Percentiles rank a stretch among this genome's conserved stretches.
Conservation (phyloP, 2,888 invertebrate species). For the Cantharis nigra region DNA sequence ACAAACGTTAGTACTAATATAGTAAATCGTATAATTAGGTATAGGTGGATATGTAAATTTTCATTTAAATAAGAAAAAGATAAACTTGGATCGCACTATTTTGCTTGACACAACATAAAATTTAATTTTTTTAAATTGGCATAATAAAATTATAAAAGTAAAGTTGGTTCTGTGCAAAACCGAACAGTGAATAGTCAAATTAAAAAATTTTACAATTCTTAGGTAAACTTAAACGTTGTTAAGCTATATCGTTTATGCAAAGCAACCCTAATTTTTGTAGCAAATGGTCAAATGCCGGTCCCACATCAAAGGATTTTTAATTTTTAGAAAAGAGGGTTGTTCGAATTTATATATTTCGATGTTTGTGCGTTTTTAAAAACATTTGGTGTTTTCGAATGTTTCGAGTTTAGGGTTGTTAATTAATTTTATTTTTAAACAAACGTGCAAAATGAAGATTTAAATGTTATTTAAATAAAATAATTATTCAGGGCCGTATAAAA, state of each 20-base stretch:
- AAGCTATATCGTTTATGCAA: conserved; percentile 11
- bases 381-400: background rate
- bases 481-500: background rate
- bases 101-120: background rate
- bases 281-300: conserved; percentile 21
- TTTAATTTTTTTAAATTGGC: background rate
- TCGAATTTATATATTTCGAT: conserved; percentile 6
- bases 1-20: background rate
- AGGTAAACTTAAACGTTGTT: background rate
- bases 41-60: no score
- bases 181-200: background rate
- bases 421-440: background rate
- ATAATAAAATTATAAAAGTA: background rate
- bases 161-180: background rate
- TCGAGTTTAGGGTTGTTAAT: background rate
- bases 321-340: conserved; percentile 25
- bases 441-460: background rate
- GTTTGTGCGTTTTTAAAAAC: conserved; percentile 1
- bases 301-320: conserved; percentile 23
- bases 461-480: background rate
- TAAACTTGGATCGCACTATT: no score
- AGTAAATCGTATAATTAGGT: no score
- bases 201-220: background rate
- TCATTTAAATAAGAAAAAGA: no score
- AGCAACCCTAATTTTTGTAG: conserved; percentile 15